phyloP scores from a whole-genome alignment of 2,888 invertebrate species.

The Dasypolia templi region DNA sequence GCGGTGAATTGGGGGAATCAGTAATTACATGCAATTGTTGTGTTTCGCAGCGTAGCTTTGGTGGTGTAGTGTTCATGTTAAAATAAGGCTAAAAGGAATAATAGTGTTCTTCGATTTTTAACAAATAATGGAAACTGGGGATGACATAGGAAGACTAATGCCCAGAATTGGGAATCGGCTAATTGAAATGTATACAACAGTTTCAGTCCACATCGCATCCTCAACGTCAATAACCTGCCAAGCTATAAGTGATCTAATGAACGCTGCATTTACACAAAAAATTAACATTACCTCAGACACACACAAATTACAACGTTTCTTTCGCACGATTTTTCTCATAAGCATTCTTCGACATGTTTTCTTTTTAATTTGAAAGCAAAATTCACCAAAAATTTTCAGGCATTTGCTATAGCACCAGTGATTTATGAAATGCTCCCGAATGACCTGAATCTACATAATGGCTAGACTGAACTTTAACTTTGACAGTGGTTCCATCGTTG shows the following conservation, averaged over 20 bases:
- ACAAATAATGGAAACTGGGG: not conserved
- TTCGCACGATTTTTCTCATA: not conserved
- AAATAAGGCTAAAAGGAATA: not conserved
- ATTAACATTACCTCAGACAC: slow-evolving; percentile 26
- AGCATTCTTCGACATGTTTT: not conserved
- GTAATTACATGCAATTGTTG: slow-evolving; percentile 18
- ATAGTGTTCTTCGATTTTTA: not conserved
- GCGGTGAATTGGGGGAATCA: slow-evolving; percentile 1
- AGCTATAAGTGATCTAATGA: slow-evolving; percentile 33
- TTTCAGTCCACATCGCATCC: slow-evolving; percentile 13
- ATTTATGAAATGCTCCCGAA: slow-evolving; percentile 1
- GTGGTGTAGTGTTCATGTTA: not conserved
- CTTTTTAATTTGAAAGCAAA: not conserved
- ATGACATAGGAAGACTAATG: not conserved
- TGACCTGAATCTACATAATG: not conserved
- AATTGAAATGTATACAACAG: not conserved
- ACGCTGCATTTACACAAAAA: slow-evolving; percentile 14
- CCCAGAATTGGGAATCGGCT: not conserved
- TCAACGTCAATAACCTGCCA: slow-evolving; percentile 21
- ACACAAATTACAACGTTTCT: not conserved
- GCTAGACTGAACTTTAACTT: not conserved
- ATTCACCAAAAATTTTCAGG: not conserved
- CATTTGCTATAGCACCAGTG: not conserved
- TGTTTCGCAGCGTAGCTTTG: not conserved
- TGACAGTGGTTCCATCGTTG: not conserved